Percentiles rank a stretch among this genome's conserved stretches.
Conservation (phyloP, 1,140 invertebrate genomes). For the Drosophila equinoxialis region DNA sequence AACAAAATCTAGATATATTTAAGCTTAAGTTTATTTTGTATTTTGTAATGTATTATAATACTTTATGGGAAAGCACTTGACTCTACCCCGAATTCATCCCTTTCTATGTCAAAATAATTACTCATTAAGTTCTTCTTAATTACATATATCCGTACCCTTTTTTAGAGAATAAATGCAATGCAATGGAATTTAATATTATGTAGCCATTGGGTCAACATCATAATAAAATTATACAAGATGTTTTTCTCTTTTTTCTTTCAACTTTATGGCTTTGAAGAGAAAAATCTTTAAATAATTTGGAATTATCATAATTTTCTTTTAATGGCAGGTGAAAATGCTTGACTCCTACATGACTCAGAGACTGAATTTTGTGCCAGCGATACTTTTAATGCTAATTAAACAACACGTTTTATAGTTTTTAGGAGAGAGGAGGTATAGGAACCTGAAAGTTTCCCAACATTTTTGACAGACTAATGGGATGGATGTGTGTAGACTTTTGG, state of each 20-base stretch:
- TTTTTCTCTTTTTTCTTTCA: background rate
- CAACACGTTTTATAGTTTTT: conserved; percentile 6
- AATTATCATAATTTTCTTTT: conserved; percentile 42
- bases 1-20: no score
- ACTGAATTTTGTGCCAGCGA: conserved; percentile 17
- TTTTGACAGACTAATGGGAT: conserved; percentile 46
- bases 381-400: conserved; percentile 40
- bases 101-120: no score
- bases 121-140: no score
- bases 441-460: conserved; percentile 21
- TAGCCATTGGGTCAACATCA: background rate
- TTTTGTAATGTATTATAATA: no score
- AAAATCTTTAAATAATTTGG: background rate
- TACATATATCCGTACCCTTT: no score
- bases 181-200: no score
- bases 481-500: conserved; percentile 49
- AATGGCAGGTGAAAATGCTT: conserved; percentile 23
- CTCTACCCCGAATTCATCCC: no score
- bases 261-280: background rate
- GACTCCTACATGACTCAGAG: conserved; percentile 21
- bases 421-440: background rate
- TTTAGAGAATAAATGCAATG: no score
- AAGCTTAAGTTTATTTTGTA: no score
- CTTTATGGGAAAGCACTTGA: no score
- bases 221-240: background rate